Conservation (phyloP, 2,888 invertebrate genomes). For the Tachystola acroxantha region DNA sequence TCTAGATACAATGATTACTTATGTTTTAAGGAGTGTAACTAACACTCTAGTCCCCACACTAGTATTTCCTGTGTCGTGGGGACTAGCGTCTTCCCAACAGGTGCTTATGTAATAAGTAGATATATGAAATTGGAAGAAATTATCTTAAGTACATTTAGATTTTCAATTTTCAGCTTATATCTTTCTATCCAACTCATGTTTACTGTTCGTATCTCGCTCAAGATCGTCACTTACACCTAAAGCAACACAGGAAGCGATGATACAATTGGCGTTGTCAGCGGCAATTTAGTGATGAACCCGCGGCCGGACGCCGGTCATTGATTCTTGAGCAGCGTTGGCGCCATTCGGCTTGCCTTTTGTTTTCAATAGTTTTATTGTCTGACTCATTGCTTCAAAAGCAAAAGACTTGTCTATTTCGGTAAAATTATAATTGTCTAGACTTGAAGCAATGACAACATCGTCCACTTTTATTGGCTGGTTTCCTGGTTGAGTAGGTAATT, state of each 20-base stretch:
- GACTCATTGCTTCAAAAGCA: constrained; percentile 18
- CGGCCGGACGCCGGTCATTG: constrained; percentile 72
- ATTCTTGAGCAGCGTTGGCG: constrained; percentile 60
- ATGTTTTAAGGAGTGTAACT: no score
- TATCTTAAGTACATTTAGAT: no score
- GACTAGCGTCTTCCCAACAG: no score
- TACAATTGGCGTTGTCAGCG: constrained; percentile 69
- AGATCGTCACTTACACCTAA: constrained; percentile 2
- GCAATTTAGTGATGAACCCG: constrained; percentile 63
- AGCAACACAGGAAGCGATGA: constrained; percentile 59
- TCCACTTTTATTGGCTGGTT: neutral
- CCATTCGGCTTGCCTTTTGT: constrained; percentile 49
- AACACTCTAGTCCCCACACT: no score
- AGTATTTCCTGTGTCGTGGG: no score
- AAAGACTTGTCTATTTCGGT: constrained; percentile 12
- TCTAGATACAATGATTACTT: no score
- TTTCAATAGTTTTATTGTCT: constrained; percentile 24
- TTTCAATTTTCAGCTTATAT: no score
- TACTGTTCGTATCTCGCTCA: constrained; percentile 2
- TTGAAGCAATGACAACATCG: no score
- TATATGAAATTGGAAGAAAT: no score
- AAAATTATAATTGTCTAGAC: constrained; percentile 17
- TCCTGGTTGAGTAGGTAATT: no score
- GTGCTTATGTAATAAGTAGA: no score
- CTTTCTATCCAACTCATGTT: no score